Base-by-base conservation (phyloP, 2,113 vertebrate genomes). In the Eleginops maclovinus region DNA sequence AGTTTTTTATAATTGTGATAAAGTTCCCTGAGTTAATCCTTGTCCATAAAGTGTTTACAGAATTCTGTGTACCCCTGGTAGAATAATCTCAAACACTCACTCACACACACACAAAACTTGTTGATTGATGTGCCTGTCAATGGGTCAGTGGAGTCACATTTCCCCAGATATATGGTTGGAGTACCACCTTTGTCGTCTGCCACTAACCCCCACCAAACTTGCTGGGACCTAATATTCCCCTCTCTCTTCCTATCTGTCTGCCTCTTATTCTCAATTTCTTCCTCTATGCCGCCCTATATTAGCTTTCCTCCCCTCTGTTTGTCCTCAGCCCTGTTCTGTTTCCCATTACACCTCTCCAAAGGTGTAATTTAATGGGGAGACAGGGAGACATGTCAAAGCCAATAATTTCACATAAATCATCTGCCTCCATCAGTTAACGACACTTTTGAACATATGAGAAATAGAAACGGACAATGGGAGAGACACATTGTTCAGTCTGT, bases 61-160 rank as follows among this genome's bases (percentile, higher is more conserved):
- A 71, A 40, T 36, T 72, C 60, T 44, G 41, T 79, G 67, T 22
- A 47, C 10, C 60, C 71, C 17, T 64, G 24, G 64, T n/a, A 28
- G 51, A 58, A 70, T n/a, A 84, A 79, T 50, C 50, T 44, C 9
- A 4, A 61, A 50, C 60, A 36, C 56, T 13, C 55, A 24, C 77
- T 21, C 58, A 61, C 58, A 61, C 4, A 1, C 67, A 40, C 60
- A 36, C 70, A 28, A 60, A 65, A 62, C 64, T 63, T 85, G 87
- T 82, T 89, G 91, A 91, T 92, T 79, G 84, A 93, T 91, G 87
- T 63, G 64, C 72, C 82, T 88, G 83, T 88, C 89, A 78, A 24
- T 47, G 72, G 81, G 83, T 83, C 83, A 83, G 74, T 62, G 65
- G 61, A 89, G 78, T 82, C 88, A 87, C 88, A 91, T 87, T 90